Conservation (phyloP, 2,797 vertebrate genomes). For the Petrocephalus schoutedeni region DNA sequence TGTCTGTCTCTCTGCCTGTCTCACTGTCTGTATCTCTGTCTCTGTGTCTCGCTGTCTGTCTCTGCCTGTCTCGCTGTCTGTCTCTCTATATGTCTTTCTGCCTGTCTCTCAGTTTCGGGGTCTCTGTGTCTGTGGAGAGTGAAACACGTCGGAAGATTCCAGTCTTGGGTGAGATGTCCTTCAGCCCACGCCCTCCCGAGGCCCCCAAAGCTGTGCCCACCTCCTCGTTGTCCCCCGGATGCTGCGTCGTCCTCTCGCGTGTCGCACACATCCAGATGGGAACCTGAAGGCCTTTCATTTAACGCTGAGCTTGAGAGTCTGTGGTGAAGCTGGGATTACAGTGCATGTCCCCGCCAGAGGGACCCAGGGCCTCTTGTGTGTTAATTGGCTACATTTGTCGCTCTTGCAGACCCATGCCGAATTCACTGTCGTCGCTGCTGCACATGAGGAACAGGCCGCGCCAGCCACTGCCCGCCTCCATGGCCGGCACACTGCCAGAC, state of each 20-base stretch:
- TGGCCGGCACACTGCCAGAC: conserved; percentile 96
- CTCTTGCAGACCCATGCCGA: conserved; percentile 83
- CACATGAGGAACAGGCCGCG: conserved; percentile 98
- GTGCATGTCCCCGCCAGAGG: background rate
- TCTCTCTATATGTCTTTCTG: no score
- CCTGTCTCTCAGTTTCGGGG: no score
- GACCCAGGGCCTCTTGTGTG: background rate
- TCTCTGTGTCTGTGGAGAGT: background rate
- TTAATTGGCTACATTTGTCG: background rate
- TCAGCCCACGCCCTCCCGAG: background rate
- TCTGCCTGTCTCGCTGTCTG: no score
- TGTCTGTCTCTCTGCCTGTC: no score
- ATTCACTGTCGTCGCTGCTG: conserved; percentile 93
- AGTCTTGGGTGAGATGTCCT: background rate
- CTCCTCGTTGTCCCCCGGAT: background rate
- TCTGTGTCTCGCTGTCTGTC: no score
- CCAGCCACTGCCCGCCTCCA: conserved; percentile 98
- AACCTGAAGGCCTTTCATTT: background rate
- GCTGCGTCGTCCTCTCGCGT: background rate
- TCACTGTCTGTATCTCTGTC: no score
- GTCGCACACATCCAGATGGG: background rate
- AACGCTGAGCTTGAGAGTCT: background rate
- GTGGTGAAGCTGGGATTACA: background rate
- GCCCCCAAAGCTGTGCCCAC: background rate
- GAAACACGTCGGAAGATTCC: background rate